Evolutionary conservation across 1,140 invertebrate species (phyloP), one percentile per base, ranked within the genome.

Genomic region (Lepidurus couesii): DNA sequence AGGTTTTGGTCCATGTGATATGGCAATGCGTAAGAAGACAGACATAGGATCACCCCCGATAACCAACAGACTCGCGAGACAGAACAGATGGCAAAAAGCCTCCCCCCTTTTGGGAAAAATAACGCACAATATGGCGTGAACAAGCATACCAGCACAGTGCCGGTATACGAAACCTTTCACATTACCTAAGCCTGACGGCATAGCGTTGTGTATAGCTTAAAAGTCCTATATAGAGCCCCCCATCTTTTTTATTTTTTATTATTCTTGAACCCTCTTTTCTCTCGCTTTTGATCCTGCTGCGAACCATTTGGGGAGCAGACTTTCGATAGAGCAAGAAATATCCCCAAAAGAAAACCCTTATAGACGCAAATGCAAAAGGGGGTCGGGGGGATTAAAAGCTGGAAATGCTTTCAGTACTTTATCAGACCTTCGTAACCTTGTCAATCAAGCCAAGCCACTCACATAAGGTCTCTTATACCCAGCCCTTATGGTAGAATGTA

Each of bases 221-320:
- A 65, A 34, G 34, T 65, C 53, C 53, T 65, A 21, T 65, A 16
- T 21, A 65, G 21, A 13, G 16, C 53, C 13, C 53, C 8, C 16
- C 53, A 13, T 21, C 53, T 1, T 65, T 65, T 65, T 65, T 65
- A 34, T 65, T 65, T 21, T 13, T n/a, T 65, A 65, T 65, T 65
- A 65, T 65, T 65, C 53, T 65, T 16, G 16, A 21, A 65, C 53
- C 53, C 53, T 7, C 21, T 65, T 65, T 21, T 65, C 53, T 65
- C 53, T 13, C 53, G 53, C 53, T 65, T 65, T 65, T 65, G 53
- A 65, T 65, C 53, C 53, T 16, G 53, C 53, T 65, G 53, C n/a
- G 53, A 65, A 65, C 53, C 53, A 65, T 65, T 65, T 65, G 16
- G 13, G 21, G 21, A 10, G 16, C 45, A 47, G 45, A 47, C 10